Percentiles rank a stretch among this genome's conserved stretches.
phyloP scores from a whole-genome alignment of 2,797 vertebrate genomes.

The Delichon dasypus region DNA sequence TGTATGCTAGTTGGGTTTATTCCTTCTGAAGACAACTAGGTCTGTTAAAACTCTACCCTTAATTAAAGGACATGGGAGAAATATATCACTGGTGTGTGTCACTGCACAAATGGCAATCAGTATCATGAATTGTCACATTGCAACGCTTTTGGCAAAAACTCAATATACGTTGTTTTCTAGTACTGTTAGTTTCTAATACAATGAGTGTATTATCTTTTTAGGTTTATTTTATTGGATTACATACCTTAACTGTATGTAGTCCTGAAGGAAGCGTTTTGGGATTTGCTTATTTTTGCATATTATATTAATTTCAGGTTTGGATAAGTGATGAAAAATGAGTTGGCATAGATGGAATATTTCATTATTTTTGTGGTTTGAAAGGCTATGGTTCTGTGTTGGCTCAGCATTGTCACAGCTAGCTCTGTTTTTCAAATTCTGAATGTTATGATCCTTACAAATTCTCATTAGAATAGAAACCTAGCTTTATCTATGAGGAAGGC shows the following conservation, averaged over 20 bases:
- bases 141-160: neutral
- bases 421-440: neutral
- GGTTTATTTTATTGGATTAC: conserved; percentile 1
- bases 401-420: neutral
- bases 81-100: neutral
- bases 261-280: neutral
- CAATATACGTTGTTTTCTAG: neutral
- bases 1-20: neutral
- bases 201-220: neutral
- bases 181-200: neutral
- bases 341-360: neutral
- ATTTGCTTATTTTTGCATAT: conserved; percentile 6
- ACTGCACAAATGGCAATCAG: neutral
- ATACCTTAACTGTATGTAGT: conserved; percentile 9
- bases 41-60: neutral
- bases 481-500: neutral
- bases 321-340: conserved; percentile 26
- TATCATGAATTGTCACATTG: neutral
- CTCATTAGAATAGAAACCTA: neutral
- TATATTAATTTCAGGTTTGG: neutral
- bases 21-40: neutral
- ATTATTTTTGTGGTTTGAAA: neutral
- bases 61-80: neutral
- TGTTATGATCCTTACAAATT: neutral
- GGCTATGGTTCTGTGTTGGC: neutral